phyloP scores from a whole-genome alignment of 2,113 vertebrate species.

The Galemys pyrenaicus region DNA sequence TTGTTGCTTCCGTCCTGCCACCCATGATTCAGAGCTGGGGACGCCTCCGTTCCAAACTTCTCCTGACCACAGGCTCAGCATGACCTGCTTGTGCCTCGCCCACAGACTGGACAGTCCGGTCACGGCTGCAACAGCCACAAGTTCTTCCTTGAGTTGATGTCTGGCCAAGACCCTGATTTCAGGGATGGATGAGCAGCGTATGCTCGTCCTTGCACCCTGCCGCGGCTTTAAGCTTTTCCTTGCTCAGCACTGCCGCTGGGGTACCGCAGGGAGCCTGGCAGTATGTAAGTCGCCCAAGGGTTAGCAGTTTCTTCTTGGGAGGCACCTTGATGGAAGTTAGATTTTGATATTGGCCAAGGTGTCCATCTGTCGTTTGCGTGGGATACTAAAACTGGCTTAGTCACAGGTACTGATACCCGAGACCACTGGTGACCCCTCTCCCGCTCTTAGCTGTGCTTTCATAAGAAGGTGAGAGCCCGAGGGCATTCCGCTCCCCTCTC shows the following conservation, averaged over 20 bases:
- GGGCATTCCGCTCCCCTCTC: neutral
- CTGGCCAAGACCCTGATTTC: neutral
- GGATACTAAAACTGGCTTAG: neutral
- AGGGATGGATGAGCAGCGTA: neutral
- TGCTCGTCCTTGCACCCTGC: neutral
- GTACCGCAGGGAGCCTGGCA: neutral
- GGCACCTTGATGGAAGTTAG: neutral
- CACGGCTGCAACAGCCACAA: neutral
- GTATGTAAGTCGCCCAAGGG: neutral
- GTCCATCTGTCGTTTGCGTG: neutral
- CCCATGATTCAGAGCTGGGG: neutral
- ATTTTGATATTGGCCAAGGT: neutral
- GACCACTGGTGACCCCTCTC: neutral
- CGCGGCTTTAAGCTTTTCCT: neutral
- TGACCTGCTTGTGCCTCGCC: accelerated
- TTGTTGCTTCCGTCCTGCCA: neutral
- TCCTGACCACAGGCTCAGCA: neutral
- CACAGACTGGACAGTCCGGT: neutral
- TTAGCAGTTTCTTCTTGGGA: neutral
- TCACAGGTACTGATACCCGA: neutral
- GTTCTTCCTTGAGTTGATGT: neutral
- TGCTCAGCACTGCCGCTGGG: neutral
- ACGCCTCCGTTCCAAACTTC: neutral
- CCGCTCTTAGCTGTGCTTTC: neutral
- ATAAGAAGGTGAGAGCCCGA: neutral